A percentile compares a stretch with the other conserved stretches of the same genome.
Conservation (phyloP, 92 coral and sea anemone species). For the Bergia sp. region DNA sequence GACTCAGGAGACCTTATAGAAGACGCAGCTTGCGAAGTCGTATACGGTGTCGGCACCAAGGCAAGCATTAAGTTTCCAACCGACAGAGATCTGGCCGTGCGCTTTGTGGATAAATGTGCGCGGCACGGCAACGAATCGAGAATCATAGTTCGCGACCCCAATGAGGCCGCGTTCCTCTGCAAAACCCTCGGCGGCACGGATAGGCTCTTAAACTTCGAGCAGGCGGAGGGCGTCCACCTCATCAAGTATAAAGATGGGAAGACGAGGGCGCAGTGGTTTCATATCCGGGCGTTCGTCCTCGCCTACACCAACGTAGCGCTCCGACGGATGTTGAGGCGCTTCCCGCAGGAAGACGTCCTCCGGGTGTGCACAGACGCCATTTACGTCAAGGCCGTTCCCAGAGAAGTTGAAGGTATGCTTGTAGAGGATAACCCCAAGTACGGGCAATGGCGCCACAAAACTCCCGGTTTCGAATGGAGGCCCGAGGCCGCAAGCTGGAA, state of each 20-base stretch:
- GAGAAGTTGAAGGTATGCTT: no score
- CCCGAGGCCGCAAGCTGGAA: conserved; percentile 27
- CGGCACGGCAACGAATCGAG: conserved; percentile 10
- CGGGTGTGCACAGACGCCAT: no score
- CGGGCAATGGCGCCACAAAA: conserved; percentile 43
- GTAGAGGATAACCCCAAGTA: background rate
- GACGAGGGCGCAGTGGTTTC: background rate
- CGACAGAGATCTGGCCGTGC: conserved; percentile 20
- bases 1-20: background rate
- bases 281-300: conserved; percentile 8
- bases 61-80: conserved; percentile 3
- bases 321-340: background rate
- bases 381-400: no score
- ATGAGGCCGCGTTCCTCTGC: conserved; percentile 33
- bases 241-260: background rate
- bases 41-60: background rate
- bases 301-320: background rate
- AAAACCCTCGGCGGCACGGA: conserved; percentile 27
- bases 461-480: background rate
- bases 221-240: no score
- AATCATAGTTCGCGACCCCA: conserved; percentile 9
- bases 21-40: background rate
- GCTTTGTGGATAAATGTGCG: conserved; percentile 24
- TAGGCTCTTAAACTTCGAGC: conserved; percentile 42
- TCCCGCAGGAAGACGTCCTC: background rate